Percentiles rank a stretch among this genome's conserved stretches.
phyloP scores from a whole-genome alignment of 2,888 invertebrate genomes.

The Gastrophysa polygoni region DNA sequence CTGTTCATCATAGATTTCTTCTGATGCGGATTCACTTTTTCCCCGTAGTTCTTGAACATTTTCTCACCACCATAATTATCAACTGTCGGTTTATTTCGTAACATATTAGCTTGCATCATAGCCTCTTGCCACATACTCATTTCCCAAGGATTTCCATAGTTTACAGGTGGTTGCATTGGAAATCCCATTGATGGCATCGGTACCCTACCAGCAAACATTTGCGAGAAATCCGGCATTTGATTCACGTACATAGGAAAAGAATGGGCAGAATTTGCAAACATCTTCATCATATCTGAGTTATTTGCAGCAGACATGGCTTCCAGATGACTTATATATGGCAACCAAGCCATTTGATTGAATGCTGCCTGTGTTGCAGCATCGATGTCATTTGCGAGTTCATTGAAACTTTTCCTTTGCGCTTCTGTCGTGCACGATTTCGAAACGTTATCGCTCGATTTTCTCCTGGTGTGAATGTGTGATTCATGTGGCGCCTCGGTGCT shows the following conservation, averaged over 20 bases:
- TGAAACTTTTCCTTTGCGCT: conserved; percentile 35
- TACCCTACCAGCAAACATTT: conserved; percentile 58
- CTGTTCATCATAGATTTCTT: conserved; percentile 3
- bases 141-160: conserved; percentile 64
- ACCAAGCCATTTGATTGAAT: conserved; percentile 76
- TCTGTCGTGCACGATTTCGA: conserved; percentile 19
- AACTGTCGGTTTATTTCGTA: conserved; percentile 48
- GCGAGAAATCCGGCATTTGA: conserved; percentile 59
- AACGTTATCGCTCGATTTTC: conserved; percentile 27
- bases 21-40: conserved; percentile 34
- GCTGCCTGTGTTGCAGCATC: conserved; percentile 73
- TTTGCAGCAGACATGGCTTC: conserved; percentile 64
- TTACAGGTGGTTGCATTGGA: conserved; percentile 53
- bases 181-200: conserved; percentile 58
- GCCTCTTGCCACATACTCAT: conserved; percentile 75
- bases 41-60: conserved; percentile 39
- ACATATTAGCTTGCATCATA: conserved; percentile 58
- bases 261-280: conserved; percentile 59
- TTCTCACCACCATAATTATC: conserved; percentile 44
- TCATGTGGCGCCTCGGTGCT: conserved; percentile 21
- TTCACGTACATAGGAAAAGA: conserved; percentile 59
- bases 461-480: conserved; percentile 8
- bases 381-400: conserved; percentile 66
- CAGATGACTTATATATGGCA: conserved; percentile 71
- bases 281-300: conserved; percentile 65